phyloP scores from a whole-genome alignment of 2,888 invertebrate species.

The Trichacis sp. region DNA sequence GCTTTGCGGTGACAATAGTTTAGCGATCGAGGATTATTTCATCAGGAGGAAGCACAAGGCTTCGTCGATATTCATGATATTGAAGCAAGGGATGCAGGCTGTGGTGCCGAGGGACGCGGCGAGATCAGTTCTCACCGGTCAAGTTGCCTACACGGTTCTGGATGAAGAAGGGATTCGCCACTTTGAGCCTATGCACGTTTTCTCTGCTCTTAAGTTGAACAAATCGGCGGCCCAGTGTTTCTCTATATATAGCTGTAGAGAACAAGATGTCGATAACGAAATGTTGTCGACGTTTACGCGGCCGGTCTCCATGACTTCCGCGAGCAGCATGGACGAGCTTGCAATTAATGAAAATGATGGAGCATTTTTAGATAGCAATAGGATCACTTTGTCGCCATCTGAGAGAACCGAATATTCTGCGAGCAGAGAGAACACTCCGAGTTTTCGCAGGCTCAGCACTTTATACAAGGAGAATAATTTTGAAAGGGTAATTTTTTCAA shows the following conservation, averaged over 20 bases:
- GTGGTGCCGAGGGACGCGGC: constrained; percentile 83
- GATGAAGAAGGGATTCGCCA: constrained; percentile 82
- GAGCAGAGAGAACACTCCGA: constrained; percentile 73
- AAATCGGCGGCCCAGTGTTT: constrained; percentile 76
- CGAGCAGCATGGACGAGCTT: constrained; percentile 66
- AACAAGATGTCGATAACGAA: constrained; percentile 69
- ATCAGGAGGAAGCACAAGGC: constrained; percentile 73
- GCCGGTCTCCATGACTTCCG: constrained; percentile 57
- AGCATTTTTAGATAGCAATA: constrained; percentile 48
- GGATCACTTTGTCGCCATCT: constrained; percentile 52
- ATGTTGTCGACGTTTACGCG: constrained; percentile 55
- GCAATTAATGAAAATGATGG: constrained; percentile 63
- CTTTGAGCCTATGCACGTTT: constrained; percentile 82
- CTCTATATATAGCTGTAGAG: constrained; percentile 75
- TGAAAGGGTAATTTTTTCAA: constrained; percentile 50
- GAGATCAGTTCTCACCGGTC: constrained; percentile 79
- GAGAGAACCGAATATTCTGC: constrained; percentile 53
- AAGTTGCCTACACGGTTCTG: constrained; percentile 81
- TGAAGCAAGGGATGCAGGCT: constrained; percentile 80
- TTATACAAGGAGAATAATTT: constrained; percentile 52
- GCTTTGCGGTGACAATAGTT: constrained; percentile 77
- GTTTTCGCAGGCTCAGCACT: constrained; percentile 71
- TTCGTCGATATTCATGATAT: constrained; percentile 76
- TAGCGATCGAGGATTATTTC: constrained; percentile 83
- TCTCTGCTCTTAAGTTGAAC: constrained; percentile 78